These are phyloP conservation scores for Caenorhabditis becei DNA, from an alignment of 2,888 invertebrate species.

Conservation along the genomic window DNA sequence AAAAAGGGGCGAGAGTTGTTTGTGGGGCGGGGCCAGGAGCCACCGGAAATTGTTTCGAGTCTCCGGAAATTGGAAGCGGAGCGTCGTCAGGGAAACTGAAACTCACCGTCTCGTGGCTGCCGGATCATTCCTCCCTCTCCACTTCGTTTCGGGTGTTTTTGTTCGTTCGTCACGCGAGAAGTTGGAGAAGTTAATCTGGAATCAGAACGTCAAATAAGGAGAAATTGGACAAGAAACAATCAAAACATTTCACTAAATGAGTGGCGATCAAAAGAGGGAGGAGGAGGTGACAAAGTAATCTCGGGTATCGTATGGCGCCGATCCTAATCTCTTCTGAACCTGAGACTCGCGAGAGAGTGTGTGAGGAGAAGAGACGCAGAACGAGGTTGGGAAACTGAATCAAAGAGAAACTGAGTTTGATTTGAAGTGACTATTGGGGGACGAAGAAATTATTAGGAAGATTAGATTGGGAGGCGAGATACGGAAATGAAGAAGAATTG, in stretches of 20 bases:
- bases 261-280: not conserved
- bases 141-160: not conserved
- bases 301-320: slow-evolving; percentile 12
- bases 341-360: slow-evolving; percentile 20
- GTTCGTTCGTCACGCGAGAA: slow-evolving; percentile 32
- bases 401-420: slow-evolving; percentile 45
- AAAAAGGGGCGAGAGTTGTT: not conserved
- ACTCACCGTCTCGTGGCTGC: slow-evolving; percentile 49
- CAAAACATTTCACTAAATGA: not conserved
- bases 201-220: not conserved
- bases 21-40: not conserved
- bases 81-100: not conserved
- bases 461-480: slow-evolving; percentile 7
- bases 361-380: slow-evolving; percentile 46
- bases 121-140: slow-evolving; percentile 52
- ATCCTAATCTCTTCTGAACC: slow-evolving; percentile 25
- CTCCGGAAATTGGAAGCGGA: slow-evolving; percentile 12
- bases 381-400: not conserved
- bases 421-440: slow-evolving; percentile 53
- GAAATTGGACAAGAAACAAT: not conserved
- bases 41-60: slow-evolving; percentile 1
- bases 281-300: slow-evolving; percentile 50
- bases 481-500: slow-evolving; percentile 7
- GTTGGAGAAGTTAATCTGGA: slow-evolving; percentile 36
- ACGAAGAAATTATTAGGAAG: slow-evolving; percentile 15